Conservation (phyloP, 2,888 invertebrate genomes). For the Leuctra nigra region DNA sequence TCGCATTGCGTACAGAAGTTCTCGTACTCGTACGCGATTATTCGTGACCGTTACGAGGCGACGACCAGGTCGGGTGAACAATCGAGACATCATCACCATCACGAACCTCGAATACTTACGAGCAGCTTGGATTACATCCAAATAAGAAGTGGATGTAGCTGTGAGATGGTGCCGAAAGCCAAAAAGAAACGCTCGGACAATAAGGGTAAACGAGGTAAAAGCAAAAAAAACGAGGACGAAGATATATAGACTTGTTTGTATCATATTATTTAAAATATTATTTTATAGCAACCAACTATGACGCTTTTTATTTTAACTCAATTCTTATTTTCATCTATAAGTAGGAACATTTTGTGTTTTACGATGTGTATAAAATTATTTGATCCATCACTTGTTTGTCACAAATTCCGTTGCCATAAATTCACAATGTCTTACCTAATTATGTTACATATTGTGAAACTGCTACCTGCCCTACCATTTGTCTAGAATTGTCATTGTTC, state of each 20-base stretch:
- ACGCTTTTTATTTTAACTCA: too few relatives aligned
- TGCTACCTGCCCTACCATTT: too few relatives aligned
- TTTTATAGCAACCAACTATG: too few relatives aligned
- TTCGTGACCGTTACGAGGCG: constrained; percentile 49
- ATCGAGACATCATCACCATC: constrained; percentile 41
- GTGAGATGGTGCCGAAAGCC: constrained; percentile 59
- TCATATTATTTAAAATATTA: neutral
- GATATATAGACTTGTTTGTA: constrained; percentile 1
- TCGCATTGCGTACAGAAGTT: constrained; percentile 79
- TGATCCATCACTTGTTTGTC: too few relatives aligned
- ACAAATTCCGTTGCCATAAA: too few relatives aligned
- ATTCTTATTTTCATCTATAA: too few relatives aligned
- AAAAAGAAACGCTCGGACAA: constrained; percentile 42
- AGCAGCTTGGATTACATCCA: constrained; percentile 70
- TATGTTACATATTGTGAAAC: too few relatives aligned
- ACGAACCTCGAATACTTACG: constrained; percentile 26
- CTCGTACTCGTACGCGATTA: constrained; percentile 77
- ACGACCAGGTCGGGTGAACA: constrained; percentile 32
- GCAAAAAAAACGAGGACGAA: constrained; percentile 22
- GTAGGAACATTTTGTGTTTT: too few relatives aligned
- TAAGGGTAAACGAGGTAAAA: constrained; percentile 40
- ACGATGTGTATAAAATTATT: too few relatives aligned
- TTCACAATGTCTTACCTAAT: too few relatives aligned
- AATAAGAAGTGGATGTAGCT: constrained; percentile 78
- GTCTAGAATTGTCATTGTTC: too few relatives aligned